Conservation (phyloP, 2,888 invertebrate genomes). For the Clivina fossor region DNA sequence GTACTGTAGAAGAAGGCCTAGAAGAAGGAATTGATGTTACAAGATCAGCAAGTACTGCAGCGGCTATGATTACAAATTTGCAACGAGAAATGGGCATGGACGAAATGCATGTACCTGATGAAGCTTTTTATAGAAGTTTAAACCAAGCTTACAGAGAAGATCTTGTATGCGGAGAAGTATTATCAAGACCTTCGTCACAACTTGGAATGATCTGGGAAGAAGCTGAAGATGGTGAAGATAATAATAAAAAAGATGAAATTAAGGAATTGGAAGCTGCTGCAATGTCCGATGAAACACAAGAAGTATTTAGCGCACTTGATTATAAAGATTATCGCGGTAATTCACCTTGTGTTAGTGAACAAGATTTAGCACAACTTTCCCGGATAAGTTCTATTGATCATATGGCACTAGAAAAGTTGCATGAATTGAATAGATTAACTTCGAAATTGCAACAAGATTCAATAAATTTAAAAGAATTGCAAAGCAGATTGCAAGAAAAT, state of each 20-base stretch:
- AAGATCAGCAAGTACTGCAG: slow-evolving; percentile 48
- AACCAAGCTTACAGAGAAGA: slow-evolving; percentile 87
- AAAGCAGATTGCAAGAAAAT: slow-evolving; percentile 66
- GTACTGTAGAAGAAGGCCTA: slow-evolving; percentile 66
- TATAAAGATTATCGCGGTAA: slow-evolving; percentile 78
- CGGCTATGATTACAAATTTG: slow-evolving; percentile 49
- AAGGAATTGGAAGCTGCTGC: slow-evolving; percentile 56
- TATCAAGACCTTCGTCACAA: slow-evolving; percentile 69
- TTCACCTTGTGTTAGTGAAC: slow-evolving; percentile 74
- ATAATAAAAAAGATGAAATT: slow-evolving; percentile 46
- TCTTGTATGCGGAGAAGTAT: slow-evolving; percentile 59
- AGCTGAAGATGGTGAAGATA: slow-evolving; percentile 71
- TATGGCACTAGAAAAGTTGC: slow-evolving; percentile 75
- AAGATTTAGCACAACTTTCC: slow-evolving; percentile 74
- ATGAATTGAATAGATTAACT: slow-evolving; percentile 75
- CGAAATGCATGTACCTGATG: slow-evolving; percentile 70
- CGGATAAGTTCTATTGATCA: slow-evolving; percentile 76
- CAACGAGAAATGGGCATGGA: slow-evolving; percentile 52
- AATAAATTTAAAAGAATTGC: slow-evolving; percentile 73
- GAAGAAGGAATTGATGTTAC: slow-evolving; percentile 65
- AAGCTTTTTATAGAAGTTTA: slow-evolving; percentile 84
- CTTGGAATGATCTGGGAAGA: slow-evolving; percentile 87
- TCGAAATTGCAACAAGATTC: slow-evolving; percentile 77
- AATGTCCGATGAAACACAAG: slow-evolving; percentile 59
- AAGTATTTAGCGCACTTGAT: slow-evolving; percentile 74